Conservation (phyloP, 2,797 vertebrate genomes). For the Chloroceryle amazona region DNA sequence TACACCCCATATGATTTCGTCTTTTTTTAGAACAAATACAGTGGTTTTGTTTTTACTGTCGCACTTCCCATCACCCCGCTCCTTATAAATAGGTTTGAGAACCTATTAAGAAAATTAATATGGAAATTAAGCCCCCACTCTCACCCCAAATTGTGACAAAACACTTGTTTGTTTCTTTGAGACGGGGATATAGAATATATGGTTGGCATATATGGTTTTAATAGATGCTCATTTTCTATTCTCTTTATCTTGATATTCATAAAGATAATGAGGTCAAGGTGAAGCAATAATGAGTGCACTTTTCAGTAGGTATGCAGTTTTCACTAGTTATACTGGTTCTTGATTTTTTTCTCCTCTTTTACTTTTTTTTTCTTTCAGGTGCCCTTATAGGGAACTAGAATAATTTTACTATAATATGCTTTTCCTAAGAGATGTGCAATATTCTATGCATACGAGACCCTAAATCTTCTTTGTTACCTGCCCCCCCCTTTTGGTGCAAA, state of each 20-base stretch:
- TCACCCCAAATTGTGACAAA: not conserved
- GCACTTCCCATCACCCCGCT: accelerated
- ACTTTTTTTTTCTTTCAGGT: not conserved
- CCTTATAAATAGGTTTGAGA: not conserved
- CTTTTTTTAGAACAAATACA: not conserved
- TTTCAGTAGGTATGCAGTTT: not conserved
- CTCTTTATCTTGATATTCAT: not conserved
- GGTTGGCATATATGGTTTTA: not conserved
- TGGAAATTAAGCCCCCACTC: not conserved
- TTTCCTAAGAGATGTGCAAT: not conserved
- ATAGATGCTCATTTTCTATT: not conserved
- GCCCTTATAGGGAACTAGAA: not conserved
- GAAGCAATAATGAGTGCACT: not conserved
- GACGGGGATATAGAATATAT: not conserved
- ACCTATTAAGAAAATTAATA: not conserved
- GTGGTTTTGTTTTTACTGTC: not conserved
- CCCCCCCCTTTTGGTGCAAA: conserved; percentile 27
- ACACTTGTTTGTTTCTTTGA: not conserved
- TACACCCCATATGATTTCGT: not conserved
- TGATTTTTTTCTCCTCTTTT: not conserved
- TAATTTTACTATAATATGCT: not conserved
- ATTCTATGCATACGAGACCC: not conserved
- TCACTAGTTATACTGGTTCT: not conserved
- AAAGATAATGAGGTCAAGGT: conserved; percentile 3
- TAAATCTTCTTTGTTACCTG: conserved; percentile 28